Evolutionary conservation across 2,113 vertebrate genomes (phyloP), one percentile per base, ranked within the genome.

Genomic region (Ammospiza caudacuta): DNA sequence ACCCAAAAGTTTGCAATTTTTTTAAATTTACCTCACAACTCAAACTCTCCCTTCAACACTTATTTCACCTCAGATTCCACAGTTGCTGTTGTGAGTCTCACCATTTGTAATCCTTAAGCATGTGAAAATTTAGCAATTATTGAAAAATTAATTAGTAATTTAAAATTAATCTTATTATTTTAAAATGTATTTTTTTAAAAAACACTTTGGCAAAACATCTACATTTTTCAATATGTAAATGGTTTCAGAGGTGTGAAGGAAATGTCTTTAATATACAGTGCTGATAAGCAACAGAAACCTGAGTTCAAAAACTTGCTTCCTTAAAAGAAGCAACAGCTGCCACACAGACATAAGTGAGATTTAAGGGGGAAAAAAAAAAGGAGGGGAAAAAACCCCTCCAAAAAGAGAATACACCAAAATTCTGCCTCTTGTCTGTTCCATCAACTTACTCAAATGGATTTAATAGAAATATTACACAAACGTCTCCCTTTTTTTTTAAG

Each of bases 321-420:
- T 80, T 91, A 90, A 92, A 95, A 92, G 81, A 80, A 96, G 91
- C 89, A 94, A 96, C 94, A 97, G 95, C 94, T 97, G 95, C 87
- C 89, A 96, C 49, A 75, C 78, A 96, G 84, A 87, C 92, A 75
- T 80, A 95, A 94, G 94, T 95, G 90, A 96, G 90, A 95, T 79
- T 89, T 90, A 77, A 68, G 79, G 27, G 33, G 8, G 2, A 1
- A 3, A 8, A 23, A 24, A 24, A 33, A n/a, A 21, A n/a, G n/a
- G 7, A 16, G 9, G 18, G 4, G 1, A 1, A 23, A 31, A 73
- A 77, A 35, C 11, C 5, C 15, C 37, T 80, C 49, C 27, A 66
- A 74, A 70, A 51, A 88, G 22, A 88, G 46, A 90, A 81, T 19
- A 78, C 17, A 67, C 4, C 12, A 93, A 85, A 95, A 94, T 87